Base-by-base conservation (phyloP, 2,797 vertebrate genomes). In the Myotis vivesi region DNA sequence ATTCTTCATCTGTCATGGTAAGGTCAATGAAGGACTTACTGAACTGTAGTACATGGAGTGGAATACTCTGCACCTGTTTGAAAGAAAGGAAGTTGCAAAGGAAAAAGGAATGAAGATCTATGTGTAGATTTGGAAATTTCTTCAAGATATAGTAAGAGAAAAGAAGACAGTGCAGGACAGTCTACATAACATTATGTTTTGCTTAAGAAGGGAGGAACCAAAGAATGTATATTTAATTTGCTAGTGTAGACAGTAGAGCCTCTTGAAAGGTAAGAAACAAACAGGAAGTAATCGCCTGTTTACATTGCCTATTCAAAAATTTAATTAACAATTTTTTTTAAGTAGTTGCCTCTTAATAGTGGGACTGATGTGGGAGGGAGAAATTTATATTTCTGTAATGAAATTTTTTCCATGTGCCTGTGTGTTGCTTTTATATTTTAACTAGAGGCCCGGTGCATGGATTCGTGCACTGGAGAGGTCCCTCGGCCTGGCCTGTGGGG, bases 291-390 rank as follows among this genome's bases (percentile, higher is more conserved):
- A 33, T 77, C 83, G n/a, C 5, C 15, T 64, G 15, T 94, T 88
- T 77, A n/a, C 23, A 66, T 91, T 91, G n/a, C 55, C 28, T 94
- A 66, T 72, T 91, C 44, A 79, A 93, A 89, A 94, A 30, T 79
- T 81, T 28, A 77, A 55, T 77, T 87, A 38, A 36, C 28, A 59
- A 6, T 44, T 90, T 89, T 86, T 81, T n/a, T 0, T 30, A 23
- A 83, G 41, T 77, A 10, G 36, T 85, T 44, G 28, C 55, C 10
- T 72, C 17, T 41, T 38, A 76, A 66, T 79, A 89, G 49, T 79
- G n/a, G 38, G 44, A 55, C 53, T 89, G 25, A 13, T 55, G 4
- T 49, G 44, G 15, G 53, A 83, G 46, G 44, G 44, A 20, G 36
- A 71, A 36, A 46, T 62, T 73, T 82, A 36, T 33, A 23, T 69